A percentile compares a stretch with the other conserved stretches of the same genome.
Conservation (phyloP, 64 coral and sea anemone genomes). For the Dendronephthya gigantea region DNA sequence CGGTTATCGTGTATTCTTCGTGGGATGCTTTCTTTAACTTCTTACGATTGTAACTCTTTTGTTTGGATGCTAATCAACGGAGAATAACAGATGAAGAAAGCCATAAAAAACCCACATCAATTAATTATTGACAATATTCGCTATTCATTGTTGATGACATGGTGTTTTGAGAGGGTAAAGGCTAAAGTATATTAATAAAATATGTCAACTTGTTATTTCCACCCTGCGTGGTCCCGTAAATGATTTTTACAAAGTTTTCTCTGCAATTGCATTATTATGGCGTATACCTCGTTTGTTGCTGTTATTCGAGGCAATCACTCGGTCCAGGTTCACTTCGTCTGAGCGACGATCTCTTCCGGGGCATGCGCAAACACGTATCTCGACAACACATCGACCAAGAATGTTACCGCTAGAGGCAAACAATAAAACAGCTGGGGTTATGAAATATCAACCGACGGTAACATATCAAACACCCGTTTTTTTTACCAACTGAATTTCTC, state of each 20-base stretch:
- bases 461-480: background rate
- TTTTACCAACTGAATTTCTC: background rate
- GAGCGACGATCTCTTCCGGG: slow-evolving; percentile 86
- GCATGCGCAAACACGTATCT: slow-evolving; percentile 93
- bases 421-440: background rate
- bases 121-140: background rate
- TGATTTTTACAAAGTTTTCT: too few relatives aligned
- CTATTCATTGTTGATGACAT: too few relatives aligned
- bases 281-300: slow-evolving; percentile 6
- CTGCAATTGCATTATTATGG: too few relatives aligned
- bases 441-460: background rate
- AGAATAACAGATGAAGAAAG: background rate
- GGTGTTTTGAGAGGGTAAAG: too few relatives aligned
- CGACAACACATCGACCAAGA: slow-evolving; percentile 74
- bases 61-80: background rate
- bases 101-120: background rate
- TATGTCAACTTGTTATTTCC: too few relatives aligned
- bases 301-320: background rate
- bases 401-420: slow-evolving; percentile 36
- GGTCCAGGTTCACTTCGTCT: slow-evolving; percentile 37
- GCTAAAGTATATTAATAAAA: too few relatives aligned
- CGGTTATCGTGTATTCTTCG: slow-evolving; percentile 5
- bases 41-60: slow-evolving; percentile 18
- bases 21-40: background rate
- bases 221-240: too few relatives aligned